Percentiles rank a stretch among this genome's conserved stretches.
Evolutionary conservation across 2,113 vertebrate species (phyloP).

Genomic region (Galemys pyrenaicus): DNA sequence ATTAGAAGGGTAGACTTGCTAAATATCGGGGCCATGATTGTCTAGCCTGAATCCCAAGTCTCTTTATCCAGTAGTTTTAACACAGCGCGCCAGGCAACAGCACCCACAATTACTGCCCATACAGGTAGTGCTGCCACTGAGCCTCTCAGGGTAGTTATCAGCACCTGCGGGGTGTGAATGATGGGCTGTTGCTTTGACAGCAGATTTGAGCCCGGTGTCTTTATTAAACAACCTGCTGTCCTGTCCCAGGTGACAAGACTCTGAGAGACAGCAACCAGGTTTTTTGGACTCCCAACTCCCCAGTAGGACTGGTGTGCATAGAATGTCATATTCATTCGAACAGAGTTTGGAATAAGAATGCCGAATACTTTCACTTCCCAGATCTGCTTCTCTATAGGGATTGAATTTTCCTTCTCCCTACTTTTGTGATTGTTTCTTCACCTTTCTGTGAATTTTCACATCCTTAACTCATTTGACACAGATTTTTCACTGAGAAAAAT

Average conservation of each 20-base stretch:
- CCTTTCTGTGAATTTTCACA: not conserved
- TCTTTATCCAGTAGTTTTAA: not conserved
- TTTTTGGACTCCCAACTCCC: not conserved
- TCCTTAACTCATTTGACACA: not conserved
- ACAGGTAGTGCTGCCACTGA: not conserved
- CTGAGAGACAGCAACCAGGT: not conserved
- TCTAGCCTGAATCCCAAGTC: not conserved
- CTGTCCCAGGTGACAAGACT: not conserved
- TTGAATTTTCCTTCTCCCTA: not conserved
- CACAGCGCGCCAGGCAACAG: not conserved
- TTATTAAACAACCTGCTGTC: not conserved
- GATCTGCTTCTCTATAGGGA: not conserved
- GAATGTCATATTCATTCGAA: not conserved
- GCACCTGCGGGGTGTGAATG: not conserved
- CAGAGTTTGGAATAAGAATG: not conserved
- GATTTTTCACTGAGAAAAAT: constrained; percentile 35
- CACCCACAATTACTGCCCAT: no score
- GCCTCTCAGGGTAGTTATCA: not conserved
- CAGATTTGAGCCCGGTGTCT: not conserved
- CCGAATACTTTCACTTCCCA: not conserved
- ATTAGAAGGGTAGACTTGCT: not conserved
- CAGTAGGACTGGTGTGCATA: rapidly evolving
- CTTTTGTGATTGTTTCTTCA: not conserved
- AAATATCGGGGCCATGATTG: no score
- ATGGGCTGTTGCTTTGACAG: not conserved